Evolutionary conservation across 2,888 invertebrate genomes (phyloP).

Genomic region (Agelastica alni): DNA sequence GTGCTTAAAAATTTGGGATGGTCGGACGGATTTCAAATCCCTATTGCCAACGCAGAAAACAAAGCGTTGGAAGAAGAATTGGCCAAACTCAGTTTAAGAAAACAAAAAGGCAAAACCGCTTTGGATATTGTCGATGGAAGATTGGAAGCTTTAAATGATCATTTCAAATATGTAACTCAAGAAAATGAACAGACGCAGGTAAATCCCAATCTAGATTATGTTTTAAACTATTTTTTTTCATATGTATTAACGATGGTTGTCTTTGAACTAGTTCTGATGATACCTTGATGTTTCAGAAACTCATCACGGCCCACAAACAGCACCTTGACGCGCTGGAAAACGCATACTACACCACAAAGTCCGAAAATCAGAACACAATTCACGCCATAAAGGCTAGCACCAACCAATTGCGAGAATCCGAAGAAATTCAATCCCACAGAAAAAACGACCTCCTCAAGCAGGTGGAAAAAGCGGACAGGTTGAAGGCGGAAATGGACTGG

Average conservation of each 20-base stretch:
- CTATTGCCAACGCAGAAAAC: constrained; percentile 79
- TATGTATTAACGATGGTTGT: no score
- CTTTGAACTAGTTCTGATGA: no score
- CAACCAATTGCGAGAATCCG: constrained; percentile 56
- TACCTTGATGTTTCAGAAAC: constrained; percentile 57
- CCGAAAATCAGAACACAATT: constrained; percentile 59
- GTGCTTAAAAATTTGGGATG: constrained; percentile 73
- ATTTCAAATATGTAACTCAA: constrained; percentile 59
- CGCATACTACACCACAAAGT: constrained; percentile 45
- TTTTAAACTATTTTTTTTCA: background rate
- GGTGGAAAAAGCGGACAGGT: constrained; percentile 65
- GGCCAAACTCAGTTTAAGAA: constrained; percentile 57
- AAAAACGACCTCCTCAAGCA: constrained; percentile 61
- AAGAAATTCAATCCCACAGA: constrained; percentile 57
- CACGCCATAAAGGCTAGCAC: constrained; percentile 59
- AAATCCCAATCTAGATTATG: constrained; percentile 23
- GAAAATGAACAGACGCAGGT: constrained; percentile 64
- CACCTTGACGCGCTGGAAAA: constrained; percentile 73
- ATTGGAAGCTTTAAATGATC: constrained; percentile 53
- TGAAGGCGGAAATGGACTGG: constrained; percentile 70
- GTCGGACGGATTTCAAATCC: constrained; percentile 77
- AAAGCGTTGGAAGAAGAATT: constrained; percentile 61
- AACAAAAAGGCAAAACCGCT: constrained; percentile 56
- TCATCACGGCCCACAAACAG: constrained; percentile 69
- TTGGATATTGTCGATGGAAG: constrained; percentile 56